These are phyloP conservation scores for Endotricha flammealis DNA, from an alignment of 2,888 invertebrate genomes.

Conservation along the genomic window DNA sequence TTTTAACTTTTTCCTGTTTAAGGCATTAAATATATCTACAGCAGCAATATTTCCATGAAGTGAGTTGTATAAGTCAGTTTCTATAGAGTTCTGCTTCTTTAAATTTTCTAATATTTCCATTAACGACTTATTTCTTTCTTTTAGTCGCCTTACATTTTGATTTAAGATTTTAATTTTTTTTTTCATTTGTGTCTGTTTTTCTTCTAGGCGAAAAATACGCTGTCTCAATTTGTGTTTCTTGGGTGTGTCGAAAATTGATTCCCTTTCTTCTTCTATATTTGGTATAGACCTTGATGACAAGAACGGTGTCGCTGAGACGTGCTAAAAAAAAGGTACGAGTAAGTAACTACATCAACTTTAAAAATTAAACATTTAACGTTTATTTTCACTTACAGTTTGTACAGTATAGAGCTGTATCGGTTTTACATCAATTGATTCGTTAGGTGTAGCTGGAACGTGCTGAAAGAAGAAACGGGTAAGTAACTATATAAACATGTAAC, in stretches of 20 bases:
- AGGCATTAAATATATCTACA: slow-evolving; percentile 5
- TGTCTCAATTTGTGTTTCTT: slow-evolving; percentile 9
- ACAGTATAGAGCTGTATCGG: too few relatives aligned
- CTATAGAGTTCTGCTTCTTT: slow-evolving; percentile 14
- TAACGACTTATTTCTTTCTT: slow-evolving; percentile 14
- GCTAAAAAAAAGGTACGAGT: too few relatives aligned
- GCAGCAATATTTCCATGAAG: slow-evolving; percentile 9
- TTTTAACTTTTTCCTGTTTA: slow-evolving; percentile 4
- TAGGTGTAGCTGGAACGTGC: too few relatives aligned
- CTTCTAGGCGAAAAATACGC: slow-evolving; percentile 9
- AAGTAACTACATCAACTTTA: too few relatives aligned
- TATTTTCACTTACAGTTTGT: too few relatives aligned
- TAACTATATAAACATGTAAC: neutral
- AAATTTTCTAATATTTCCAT: slow-evolving; percentile 11
- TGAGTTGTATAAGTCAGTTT: slow-evolving; percentile 12
- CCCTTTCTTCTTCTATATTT: too few relatives aligned
- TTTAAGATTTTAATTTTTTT: slow-evolving; percentile 16
- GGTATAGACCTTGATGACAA: too few relatives aligned
- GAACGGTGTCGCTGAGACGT: too few relatives aligned
- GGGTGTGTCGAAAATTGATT: slow-evolving; percentile 10
- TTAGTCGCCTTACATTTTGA: slow-evolving; percentile 16
- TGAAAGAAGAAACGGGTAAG: too few relatives aligned
- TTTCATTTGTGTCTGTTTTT: slow-evolving; percentile 8
- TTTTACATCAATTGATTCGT: too few relatives aligned
- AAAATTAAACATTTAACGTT: too few relatives aligned